Base-by-base conservation (phyloP, 2,113 vertebrate species). In the Chloebia gouldiae region DNA sequence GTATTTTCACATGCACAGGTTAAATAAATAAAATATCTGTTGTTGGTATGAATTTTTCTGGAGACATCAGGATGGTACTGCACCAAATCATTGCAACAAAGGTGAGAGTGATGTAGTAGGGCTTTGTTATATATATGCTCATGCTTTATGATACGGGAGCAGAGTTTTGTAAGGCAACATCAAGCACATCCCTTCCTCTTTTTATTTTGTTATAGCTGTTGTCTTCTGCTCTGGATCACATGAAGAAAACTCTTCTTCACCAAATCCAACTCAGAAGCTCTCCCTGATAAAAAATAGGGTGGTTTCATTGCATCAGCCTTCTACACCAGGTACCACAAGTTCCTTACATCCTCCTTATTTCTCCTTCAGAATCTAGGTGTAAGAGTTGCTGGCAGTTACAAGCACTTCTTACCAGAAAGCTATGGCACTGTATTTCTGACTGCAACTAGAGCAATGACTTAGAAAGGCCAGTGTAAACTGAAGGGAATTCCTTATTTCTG, bases 301-400 rank as follows among this genome's bases (percentile, higher is more conserved):
- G 80, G 24, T 93, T 64, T 95, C 93, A 39, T 69, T 83, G 45
- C 82, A 86, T 86, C 89, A 88, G 20, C 78, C 92, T 89, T 85
- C 91, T 54, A 65, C 86, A 87, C 6, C 89, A 97, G 96, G 97
- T 97, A 96, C 30, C 23, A 37, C 15, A 73, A 54, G 13, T 79
- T 94, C 64, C 60, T 77, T 68, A 49, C 13, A 50, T n/a, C 27
- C 8, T 54, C 24, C 22, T 70, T 60, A 21, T 72, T 84, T 85
- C 39, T 69, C 3, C 33, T 50, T 81, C 50, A 77, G 53, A 86
- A 75, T 65, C 10, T 24, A 37, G 6, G 11, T 57, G 8, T 44
- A 35, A 40, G 31, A 45, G 19, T 39, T 59, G 13, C 27, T 81
- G 56, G 24, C 40, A 81, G 18, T 65, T 45, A 45, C 31, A 85